Evolutionary conservation across 2,113 vertebrate genomes (phyloP).

Genomic region (Tragelaphus strepsiceros): DNA sequence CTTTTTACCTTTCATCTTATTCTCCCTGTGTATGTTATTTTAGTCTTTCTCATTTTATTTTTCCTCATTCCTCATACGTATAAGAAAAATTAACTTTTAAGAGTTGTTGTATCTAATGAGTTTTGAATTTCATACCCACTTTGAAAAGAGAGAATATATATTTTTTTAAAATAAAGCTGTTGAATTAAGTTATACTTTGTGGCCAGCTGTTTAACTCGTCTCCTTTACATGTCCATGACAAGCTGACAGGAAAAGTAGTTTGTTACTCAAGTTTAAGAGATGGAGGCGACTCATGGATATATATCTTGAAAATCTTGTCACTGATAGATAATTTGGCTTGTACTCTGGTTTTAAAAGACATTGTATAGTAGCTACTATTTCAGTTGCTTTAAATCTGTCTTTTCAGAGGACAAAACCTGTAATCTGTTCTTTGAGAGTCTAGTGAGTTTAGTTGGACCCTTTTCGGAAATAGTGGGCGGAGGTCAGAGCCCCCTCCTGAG

Average conservation of each 20-base stretch:
- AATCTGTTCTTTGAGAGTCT: background rate
- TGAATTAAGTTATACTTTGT: background rate
- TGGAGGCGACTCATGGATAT: background rate
- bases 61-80: background rate
- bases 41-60: background rate
- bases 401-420: background rate
- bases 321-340: background rate
- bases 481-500: background rate
- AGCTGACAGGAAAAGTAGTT: background rate
- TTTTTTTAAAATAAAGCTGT: background rate
- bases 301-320: background rate
- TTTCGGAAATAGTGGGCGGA: background rate
- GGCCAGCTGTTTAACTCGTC: background rate
- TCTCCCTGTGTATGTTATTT: background rate
- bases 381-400: background rate
- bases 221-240: background rate
- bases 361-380: background rate
- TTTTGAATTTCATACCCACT: background rate
- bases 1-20: background rate
- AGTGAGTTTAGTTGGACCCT: background rate
- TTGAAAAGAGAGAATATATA: background rate
- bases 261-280: background rate
- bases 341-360: background rate
- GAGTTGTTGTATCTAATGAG: background rate
- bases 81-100: background rate